These are phyloP conservation scores for Misgurnus mizolepis DNA, from an alignment of 2,113 vertebrate genomes.

Conservation along the genomic window DNA sequence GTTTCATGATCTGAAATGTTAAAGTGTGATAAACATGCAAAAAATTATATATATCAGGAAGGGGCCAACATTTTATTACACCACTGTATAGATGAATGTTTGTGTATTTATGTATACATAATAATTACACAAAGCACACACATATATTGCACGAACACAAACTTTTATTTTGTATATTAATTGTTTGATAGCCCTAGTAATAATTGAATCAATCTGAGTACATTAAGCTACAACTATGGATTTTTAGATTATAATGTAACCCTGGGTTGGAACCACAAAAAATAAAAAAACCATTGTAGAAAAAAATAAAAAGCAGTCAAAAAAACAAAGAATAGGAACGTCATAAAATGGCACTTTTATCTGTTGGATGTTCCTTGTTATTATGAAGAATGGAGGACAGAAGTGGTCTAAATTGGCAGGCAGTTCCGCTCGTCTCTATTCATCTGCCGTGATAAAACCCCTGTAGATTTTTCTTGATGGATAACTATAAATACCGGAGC, in stretches of 20 bases:
- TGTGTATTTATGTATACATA: too few relatives aligned
- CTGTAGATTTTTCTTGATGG: constrained; percentile 34
- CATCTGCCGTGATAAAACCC: neutral
- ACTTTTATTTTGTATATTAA: too few relatives aligned
- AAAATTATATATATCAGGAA: too few relatives aligned
- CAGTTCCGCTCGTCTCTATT: neutral
- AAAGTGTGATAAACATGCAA: too few relatives aligned
- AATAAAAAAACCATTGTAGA: neutral
- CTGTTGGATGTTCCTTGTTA: neutral
- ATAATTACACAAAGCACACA: too few relatives aligned
- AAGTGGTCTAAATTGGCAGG: constrained; percentile 3
- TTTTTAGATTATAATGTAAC: neutral
- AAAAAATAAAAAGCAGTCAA: neutral
- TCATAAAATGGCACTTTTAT: neutral
- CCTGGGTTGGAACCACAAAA: neutral
- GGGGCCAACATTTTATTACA: too few relatives aligned
- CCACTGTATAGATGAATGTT: too few relatives aligned
- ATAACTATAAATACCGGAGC: constrained; percentile 32
- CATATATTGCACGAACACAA: too few relatives aligned
- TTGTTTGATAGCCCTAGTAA: too few relatives aligned
- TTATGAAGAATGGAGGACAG: neutral
- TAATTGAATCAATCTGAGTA: too few relatives aligned
- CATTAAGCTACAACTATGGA: too few relatives aligned
- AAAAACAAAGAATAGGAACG: neutral
- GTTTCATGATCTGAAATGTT: too few relatives aligned